Evolutionary conservation across 2,113 vertebrate genomes (phyloP), one percentile per base, ranked within the genome.

Genomic region (Colossoma macropomum): DNA sequence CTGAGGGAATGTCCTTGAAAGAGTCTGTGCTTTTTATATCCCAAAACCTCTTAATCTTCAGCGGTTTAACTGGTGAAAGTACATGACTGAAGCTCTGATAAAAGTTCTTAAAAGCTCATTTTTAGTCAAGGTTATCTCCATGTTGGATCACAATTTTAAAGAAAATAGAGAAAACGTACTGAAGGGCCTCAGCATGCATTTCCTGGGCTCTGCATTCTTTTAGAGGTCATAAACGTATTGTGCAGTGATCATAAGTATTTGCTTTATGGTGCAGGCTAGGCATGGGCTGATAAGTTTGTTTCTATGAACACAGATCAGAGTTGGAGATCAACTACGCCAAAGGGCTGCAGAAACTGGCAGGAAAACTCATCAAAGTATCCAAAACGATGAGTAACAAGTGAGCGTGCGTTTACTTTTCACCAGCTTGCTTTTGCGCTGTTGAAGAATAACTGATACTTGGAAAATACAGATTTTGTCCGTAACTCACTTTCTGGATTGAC

Each of bases 271-370:
- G 23, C 52, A 70, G 70, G 65, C 9, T 80, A 68, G 32, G 30
- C 32, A n/a, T 59, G 32, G 13, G 65, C 50, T 62, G 50, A 69
- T 77, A 80, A 81, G 66, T 32, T 25, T 52, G 34, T 21, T 68
- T 85, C 75, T 80, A 88, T 79, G 54, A 71, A 88, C 89, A 73
- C 78, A 96, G 95, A 90, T 93, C 93, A 77, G 94, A 95, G 88
- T 86, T 97, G 82, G 97, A 97, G 87, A 90, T 94, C 15, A 95
- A 77, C 50, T 96, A 94, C 70, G 90, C 95, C 52, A 97, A 96
- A 91, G 95, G 95, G 86, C 92, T 96, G 17, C 94, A 96, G 87
- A 96, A 97, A 91, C 88, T 96, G 32, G 93, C 93, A 16, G 90
- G 87, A 15, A 97, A 95, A 86, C 92, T 97, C 71, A 93, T 92